Conservation (phyloP, 2,113 vertebrate species). For the Urocynchramus pylzowi region DNA sequence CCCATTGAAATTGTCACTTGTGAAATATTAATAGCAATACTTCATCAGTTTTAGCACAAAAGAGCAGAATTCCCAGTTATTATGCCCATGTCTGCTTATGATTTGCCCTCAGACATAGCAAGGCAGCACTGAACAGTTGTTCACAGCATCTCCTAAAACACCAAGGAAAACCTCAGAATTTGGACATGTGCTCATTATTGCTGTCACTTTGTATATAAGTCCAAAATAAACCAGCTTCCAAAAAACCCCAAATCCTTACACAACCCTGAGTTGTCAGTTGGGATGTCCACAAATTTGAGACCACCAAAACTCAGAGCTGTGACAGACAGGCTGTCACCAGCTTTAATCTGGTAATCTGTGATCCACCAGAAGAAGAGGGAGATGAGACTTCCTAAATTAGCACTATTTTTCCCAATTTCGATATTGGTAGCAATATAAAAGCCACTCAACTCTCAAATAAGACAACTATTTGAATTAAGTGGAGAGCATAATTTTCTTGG, state of each 20-base stretch:
- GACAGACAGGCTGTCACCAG: neutral
- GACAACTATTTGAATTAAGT: neutral
- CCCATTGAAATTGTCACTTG: neutral
- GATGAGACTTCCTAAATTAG: neutral
- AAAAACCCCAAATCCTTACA: neutral
- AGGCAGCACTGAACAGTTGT: neutral
- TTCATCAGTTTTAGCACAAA: neutral
- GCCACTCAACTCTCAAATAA: neutral
- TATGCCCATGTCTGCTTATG: neutral
- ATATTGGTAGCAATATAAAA: neutral
- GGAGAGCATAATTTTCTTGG: neutral
- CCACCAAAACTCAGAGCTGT: neutral
- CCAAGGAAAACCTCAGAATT: neutral
- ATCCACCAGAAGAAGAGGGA: neutral
- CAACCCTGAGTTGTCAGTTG: neutral
- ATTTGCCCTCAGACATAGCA: neutral
- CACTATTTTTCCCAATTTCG: neutral
- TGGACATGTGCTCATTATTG: accelerated
- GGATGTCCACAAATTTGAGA: neutral
- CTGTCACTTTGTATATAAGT: neutral
- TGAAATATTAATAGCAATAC: neutral
- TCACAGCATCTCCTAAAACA: neutral
- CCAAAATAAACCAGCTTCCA: neutral
- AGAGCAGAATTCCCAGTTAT: neutral
- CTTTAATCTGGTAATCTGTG: neutral